Conservation (phyloP, 2,113 vertebrate genomes). For the Ifrita kowaldi region DNA sequence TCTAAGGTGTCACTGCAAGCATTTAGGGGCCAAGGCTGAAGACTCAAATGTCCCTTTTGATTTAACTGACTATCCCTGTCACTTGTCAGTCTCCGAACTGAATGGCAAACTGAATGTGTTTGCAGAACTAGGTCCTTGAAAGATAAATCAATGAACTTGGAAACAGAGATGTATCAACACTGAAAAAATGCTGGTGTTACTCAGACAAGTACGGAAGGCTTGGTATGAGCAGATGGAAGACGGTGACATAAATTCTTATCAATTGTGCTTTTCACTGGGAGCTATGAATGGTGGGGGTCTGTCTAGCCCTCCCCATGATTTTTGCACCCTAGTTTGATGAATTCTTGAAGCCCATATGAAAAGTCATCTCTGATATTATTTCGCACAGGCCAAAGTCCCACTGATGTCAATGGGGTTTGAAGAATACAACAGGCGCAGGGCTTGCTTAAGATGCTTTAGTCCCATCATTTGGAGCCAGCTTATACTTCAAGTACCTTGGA, state of each 20-base stretch:
- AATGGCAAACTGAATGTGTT: background rate
- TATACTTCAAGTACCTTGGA: background rate
- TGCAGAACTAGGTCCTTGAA: background rate
- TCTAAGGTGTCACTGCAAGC: background rate
- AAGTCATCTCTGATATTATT: background rate
- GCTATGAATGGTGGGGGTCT: accelerated
- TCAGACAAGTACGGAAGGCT: background rate
- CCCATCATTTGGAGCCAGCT: background rate
- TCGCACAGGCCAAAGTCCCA: background rate
- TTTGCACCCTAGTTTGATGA: background rate
- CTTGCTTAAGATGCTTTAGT: background rate
- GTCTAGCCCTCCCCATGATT: background rate
- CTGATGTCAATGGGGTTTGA: background rate
- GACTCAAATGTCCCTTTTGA: background rate
- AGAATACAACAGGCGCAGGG: background rate
- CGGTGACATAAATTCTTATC: background rate
- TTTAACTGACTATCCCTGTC: background rate
- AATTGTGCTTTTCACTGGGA: background rate
- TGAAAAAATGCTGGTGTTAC: background rate
- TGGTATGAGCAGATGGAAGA: background rate
- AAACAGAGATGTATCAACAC: background rate
- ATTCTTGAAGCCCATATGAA: background rate
- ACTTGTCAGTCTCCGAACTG: background rate
- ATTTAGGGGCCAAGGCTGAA: background rate
- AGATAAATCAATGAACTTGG: background rate